Conservation (phyloP, 1,140 invertebrate genomes). For the Acyrthosiphon pisum region DNA sequence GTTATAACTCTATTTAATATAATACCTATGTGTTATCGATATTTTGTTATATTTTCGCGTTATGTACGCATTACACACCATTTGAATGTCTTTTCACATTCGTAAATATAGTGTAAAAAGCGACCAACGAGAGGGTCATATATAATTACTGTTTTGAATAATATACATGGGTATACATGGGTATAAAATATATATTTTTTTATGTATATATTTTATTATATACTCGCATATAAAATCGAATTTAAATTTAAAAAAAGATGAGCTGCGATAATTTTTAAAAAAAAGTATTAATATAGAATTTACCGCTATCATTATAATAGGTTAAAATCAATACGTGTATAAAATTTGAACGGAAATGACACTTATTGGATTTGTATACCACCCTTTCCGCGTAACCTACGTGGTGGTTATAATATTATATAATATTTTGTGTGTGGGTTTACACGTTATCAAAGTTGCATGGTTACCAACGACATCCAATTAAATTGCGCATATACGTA, state of each 20-base stretch:
- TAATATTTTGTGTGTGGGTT: neutral
- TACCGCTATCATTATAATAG: neutral
- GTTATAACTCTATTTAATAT: neutral
- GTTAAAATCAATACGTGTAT: neutral
- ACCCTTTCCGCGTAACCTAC: neutral
- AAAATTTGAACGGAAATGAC: conserved; percentile 30
- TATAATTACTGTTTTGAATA: neutral
- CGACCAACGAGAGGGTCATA: neutral
- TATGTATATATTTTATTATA: neutral
- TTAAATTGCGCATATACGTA: neutral
- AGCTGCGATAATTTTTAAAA: neutral
- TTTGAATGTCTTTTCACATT: neutral
- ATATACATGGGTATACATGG: neutral
- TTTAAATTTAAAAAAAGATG: neutral
- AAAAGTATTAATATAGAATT: neutral
- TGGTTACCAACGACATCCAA: neutral
- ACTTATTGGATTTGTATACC: conserved; percentile 23
- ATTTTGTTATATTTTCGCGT: neutral
- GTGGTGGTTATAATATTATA: neutral
- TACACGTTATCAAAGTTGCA: neutral
- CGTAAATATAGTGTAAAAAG: neutral
- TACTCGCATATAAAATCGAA: neutral
- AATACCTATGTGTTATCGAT: neutral
- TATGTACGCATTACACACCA: neutral
- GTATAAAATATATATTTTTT: too few relatives aligned